A percentile compares a stretch with the other conserved stretches of the same genome.
Evolutionary conservation across 1,140 invertebrate species (phyloP).

Genomic region (Lerema accius): DNA sequence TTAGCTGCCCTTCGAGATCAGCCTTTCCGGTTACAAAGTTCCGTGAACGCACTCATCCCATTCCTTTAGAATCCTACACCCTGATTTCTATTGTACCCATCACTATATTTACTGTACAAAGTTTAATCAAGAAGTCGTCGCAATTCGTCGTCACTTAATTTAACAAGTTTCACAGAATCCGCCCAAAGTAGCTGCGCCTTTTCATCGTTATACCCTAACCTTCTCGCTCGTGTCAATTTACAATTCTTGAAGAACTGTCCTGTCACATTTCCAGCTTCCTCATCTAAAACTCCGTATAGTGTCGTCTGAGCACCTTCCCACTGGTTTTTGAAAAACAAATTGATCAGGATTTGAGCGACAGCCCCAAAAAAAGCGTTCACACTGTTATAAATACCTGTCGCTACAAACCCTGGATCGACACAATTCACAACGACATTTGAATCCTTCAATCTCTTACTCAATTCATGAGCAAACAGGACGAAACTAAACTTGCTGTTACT

Average conservation of each 20-base stretch:
- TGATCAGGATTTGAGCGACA: conserved; percentile 18
- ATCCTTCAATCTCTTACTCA: conserved; percentile 83
- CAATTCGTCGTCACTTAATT: conserved; percentile 42
- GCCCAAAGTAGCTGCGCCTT: conserved; percentile 47
- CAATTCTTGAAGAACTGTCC: conserved; percentile 65
- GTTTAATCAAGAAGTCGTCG: conserved; percentile 10
- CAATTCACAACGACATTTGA: conserved; percentile 81
- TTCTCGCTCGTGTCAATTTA: conserved; percentile 20
- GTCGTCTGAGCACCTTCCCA: conserved; percentile 63
- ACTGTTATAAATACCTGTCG: conserved; percentile 75
- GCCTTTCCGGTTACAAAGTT: no score
- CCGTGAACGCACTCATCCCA: no score
- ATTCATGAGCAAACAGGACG: conserved; percentile 85
- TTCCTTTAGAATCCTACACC: no score
- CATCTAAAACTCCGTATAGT: conserved; percentile 51
- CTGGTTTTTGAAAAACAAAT: conserved; percentile 41
- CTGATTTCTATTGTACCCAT: no score
- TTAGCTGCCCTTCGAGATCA: no score
- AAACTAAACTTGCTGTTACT: conserved; percentile 87
- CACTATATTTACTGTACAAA: no score
- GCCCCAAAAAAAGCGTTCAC: conserved; percentile 12
- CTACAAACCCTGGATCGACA: conserved; percentile 83
- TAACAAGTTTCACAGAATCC: conserved; percentile 49
- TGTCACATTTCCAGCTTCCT: conserved; percentile 46
- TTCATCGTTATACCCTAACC: conserved; percentile 35